Conservation (phyloP, 2,888 invertebrate species). For the Cryptus armator region DNA sequence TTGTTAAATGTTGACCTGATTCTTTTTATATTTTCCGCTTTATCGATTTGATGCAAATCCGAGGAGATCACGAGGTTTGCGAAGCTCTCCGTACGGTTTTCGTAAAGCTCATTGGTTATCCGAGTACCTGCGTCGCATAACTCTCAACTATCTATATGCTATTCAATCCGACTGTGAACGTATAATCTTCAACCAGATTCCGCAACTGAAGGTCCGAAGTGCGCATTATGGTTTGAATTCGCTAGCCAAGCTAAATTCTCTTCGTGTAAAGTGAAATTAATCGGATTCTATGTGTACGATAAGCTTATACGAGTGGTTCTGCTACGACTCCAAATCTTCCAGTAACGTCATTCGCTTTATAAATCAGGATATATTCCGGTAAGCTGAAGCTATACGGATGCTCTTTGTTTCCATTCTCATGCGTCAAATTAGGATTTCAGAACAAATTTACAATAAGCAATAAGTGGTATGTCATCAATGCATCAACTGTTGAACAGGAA, state of each 20-base stretch:
- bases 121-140: not conserved
- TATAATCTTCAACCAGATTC: constrained; percentile 1
- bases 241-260: not conserved
- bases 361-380: not conserved
- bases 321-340: not conserved
- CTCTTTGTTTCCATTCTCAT: not conserved
- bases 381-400: no score
- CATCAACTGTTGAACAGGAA: no score
- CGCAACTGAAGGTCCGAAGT: not conserved
- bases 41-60: no score
- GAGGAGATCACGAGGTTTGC: no score
- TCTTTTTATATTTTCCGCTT: no score
- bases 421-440: not conserved
- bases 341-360: not conserved
- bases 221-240: not conserved
- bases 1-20: no score
- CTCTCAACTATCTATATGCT: not conserved
- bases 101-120: not conserved
- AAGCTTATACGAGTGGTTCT: not conserved
- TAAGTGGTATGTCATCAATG: no score
- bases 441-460: not conserved
- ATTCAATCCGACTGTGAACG: not conserved
- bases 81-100: not conserved
- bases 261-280: not conserved
- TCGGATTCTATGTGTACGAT: not conserved